Percentiles rank a stretch among this genome's conserved stretches.
phyloP scores from a whole-genome alignment of 2,113 vertebrate species.

The Odobenus rosmarus region DNA sequence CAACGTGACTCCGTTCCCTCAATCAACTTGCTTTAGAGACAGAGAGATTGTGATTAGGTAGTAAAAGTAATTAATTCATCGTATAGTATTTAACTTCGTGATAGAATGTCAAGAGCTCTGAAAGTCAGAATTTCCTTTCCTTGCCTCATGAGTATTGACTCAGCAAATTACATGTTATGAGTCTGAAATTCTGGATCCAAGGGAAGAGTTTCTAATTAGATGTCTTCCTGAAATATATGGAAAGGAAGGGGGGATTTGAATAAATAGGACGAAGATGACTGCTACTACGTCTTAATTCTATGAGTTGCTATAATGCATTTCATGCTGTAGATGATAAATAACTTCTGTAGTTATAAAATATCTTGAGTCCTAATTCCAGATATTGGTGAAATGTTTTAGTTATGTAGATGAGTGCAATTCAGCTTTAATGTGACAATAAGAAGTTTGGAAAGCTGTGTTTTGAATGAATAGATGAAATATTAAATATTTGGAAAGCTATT shows the following conservation, averaged over 20 bases:
- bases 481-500: not conserved
- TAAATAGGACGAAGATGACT: not conserved
- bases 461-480: constrained; percentile 51
- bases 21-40: not conserved
- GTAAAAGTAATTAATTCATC: not conserved
- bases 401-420: not conserved
- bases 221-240: not conserved
- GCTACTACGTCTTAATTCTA: not conserved
- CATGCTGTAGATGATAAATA: not conserved
- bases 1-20: not conserved
- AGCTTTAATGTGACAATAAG: constrained; percentile 7
- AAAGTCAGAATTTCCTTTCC: not conserved
- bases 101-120: not conserved
- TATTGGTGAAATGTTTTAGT: not conserved
- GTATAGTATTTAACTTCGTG: not conserved
- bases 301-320: not conserved
- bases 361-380: not conserved
- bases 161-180: not conserved
- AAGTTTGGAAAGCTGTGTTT: constrained; percentile 1
- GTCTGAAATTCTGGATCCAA: not conserved
- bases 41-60: not conserved
- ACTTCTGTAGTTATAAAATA: not conserved
- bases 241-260: not conserved
- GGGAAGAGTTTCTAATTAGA: not conserved
- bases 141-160: not conserved